phyloP scores from a whole-genome alignment of 2,797 vertebrate genomes.

The Tapera naevia region DNA sequence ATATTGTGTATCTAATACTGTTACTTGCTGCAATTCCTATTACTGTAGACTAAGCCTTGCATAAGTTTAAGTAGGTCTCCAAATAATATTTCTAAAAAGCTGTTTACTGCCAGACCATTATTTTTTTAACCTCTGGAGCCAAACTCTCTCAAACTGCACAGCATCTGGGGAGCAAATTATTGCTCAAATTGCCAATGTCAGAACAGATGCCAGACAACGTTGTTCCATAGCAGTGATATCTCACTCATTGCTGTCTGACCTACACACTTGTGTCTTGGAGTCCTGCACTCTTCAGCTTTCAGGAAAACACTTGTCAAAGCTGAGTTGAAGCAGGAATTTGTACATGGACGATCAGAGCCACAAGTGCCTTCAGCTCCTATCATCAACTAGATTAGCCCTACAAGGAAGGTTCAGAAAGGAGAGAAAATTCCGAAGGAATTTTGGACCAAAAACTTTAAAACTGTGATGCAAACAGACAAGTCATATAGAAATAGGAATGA shows the following conservation, averaged over 20 bases:
- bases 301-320: neutral
- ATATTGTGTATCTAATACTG: neutral
- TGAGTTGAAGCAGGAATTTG: neutral
- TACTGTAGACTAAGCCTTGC: neutral
- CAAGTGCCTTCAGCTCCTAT: neutral
- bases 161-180: slow-evolving; percentile 62
- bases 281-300: neutral
- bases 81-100: slow-evolving; percentile 31
- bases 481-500: neutral
- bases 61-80: slow-evolving; percentile 13
- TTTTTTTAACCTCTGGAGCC: slow-evolving; percentile 63
- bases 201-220: slow-evolving; percentile 32
- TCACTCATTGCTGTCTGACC: neutral
- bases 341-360: neutral
- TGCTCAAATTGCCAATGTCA: slow-evolving; percentile 30
- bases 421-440: neutral
- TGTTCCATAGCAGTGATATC: neutral
- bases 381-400: neutral
- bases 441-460: neutral
- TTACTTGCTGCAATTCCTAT: neutral
- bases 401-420: neutral
- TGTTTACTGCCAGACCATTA: slow-evolving; percentile 45
- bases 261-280: neutral
- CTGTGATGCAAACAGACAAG: neutral
- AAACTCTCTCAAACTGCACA: slow-evolving; percentile 17